phyloP scores from a whole-genome alignment of 2,797 vertebrate genomes.

The Acipenser oxyrinchus region DNA sequence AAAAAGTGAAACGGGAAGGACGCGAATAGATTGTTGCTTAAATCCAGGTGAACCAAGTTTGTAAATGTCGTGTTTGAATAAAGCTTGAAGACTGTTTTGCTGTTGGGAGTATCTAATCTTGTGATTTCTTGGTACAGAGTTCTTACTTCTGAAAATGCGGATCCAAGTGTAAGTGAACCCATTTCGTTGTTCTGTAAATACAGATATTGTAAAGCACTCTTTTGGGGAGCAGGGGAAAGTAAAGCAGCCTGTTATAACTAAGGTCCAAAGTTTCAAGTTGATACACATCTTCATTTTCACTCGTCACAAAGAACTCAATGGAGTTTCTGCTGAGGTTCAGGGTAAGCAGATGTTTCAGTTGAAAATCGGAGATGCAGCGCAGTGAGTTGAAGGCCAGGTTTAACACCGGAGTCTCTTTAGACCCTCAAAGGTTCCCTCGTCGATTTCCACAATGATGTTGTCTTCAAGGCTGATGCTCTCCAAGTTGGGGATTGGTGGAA shows the following conservation, averaged over 20 bases:
- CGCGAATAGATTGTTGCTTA: slow-evolving; percentile 63
- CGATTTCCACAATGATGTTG: slow-evolving; percentile 61
- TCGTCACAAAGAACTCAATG: slow-evolving; percentile 54
- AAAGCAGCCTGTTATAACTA: slow-evolving; percentile 62
- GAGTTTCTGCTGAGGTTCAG: slow-evolving; percentile 61
- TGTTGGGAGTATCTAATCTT: slow-evolving; percentile 17
- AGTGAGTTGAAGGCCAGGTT: slow-evolving; percentile 64
- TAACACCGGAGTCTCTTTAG: slow-evolving; percentile 49
- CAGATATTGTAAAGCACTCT: slow-evolving; percentile 48
- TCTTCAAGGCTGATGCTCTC: slow-evolving; percentile 49
- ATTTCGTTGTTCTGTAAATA: slow-evolving; percentile 65
- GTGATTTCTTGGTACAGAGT: slow-evolving; percentile 43
- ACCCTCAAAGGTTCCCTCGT: slow-evolving; percentile 54
- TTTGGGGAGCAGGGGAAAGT: slow-evolving; percentile 58
- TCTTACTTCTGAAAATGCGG: slow-evolving; percentile 31
- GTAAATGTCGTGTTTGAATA: slow-evolving; percentile 30
- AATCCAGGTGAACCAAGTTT: slow-evolving; percentile 51
- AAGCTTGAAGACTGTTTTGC: slow-evolving; percentile 26
- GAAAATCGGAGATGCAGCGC: slow-evolving; percentile 60
- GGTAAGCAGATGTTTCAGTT: slow-evolving; percentile 46
- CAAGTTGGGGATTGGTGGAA: slow-evolving; percentile 48
- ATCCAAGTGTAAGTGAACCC: slow-evolving; percentile 41
- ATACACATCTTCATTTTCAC: slow-evolving; percentile 36
- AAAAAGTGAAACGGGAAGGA: slow-evolving; percentile 55
- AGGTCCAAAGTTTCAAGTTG: slow-evolving; percentile 60